phyloP scores from a whole-genome alignment of 2,888 invertebrate species.

The Ethmia dodecea region DNA sequence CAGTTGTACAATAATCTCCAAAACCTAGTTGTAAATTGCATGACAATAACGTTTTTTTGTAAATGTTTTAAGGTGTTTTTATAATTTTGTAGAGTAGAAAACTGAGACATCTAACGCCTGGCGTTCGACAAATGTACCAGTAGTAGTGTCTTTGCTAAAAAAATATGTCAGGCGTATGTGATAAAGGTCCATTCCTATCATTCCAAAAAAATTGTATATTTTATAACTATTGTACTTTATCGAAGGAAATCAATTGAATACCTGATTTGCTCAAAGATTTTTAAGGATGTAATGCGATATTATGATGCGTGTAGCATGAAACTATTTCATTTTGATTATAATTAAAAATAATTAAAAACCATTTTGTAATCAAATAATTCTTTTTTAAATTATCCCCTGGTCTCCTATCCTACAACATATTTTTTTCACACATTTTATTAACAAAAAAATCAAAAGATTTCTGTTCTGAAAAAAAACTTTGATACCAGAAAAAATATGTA shows the following conservation, averaged over 20 bases:
- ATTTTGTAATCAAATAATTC: conserved; percentile 1
- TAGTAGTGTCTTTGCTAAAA: too few relatives aligned
- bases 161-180: neutral
- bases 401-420: too few relatives aligned
- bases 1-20: conserved; percentile 37
- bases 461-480: too few relatives aligned
- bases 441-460: too few relatives aligned
- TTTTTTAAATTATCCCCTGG: too few relatives aligned
- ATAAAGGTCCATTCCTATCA: conserved; percentile 4
- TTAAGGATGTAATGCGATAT: conserved; percentile 4
- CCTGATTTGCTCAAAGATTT: conserved; percentile 22
- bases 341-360: neutral
- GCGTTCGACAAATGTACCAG: too few relatives aligned
- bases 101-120: too few relatives aligned
- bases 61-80: neutral
- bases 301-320: too few relatives aligned
- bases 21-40: conserved; percentile 16
- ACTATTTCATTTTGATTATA: conserved; percentile 1
- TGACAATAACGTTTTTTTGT: neutral
- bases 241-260: conserved; percentile 8
- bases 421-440: too few relatives aligned
- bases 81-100: too few relatives aligned
- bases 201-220: conserved; percentile 15
- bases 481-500: too few relatives aligned
- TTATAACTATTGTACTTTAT: conserved; percentile 1